phyloP scores from a whole-genome alignment of 2,888 invertebrate genomes.

The Alloscopus bannaensis region DNA sequence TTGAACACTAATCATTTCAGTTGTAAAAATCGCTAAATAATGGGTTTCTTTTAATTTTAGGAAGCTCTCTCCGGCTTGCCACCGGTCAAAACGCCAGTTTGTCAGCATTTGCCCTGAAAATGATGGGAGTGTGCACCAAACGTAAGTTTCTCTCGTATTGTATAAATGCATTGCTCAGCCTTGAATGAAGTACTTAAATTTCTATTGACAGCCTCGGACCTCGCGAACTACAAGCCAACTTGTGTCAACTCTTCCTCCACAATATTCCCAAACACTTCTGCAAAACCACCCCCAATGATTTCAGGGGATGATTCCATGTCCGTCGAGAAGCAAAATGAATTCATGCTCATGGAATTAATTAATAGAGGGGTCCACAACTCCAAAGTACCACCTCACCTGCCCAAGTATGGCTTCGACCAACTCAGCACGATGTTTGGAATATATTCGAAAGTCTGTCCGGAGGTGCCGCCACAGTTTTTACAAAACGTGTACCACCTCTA shows the following conservation, averaged over 20 bases:
- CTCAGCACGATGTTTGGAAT: conserved; percentile 9
- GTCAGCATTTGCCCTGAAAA: conserved; percentile 8
- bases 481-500: conserved; percentile 33
- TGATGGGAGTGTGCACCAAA: conserved; percentile 26
- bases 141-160: too few relatives aligned
- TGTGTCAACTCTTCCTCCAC: background rate
- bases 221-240: background rate
- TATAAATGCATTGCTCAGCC: too few relatives aligned
- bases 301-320: background rate
- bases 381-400: conserved; percentile 14
- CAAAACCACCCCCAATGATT: background rate
- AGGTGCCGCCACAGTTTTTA: conserved; percentile 30
- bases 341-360: conserved; percentile 19
- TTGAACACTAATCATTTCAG: too few relatives aligned
- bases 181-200: background rate
- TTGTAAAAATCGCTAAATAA: too few relatives aligned
- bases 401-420: conserved; percentile 40
- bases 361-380: conserved; percentile 1
- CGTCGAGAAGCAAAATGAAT: conserved; percentile 31
- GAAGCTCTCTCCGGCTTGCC: background rate
- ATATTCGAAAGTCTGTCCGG: conserved; percentile 40
- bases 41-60: conserved; percentile 1
- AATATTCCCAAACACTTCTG: background rate
- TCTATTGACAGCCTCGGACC: background rate
- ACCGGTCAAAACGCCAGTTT: background rate